These are phyloP conservation scores for Hirtodrosophila confusa DNA, from an alignment of 2,888 invertebrate genomes.

Conservation along the genomic window DNA sequence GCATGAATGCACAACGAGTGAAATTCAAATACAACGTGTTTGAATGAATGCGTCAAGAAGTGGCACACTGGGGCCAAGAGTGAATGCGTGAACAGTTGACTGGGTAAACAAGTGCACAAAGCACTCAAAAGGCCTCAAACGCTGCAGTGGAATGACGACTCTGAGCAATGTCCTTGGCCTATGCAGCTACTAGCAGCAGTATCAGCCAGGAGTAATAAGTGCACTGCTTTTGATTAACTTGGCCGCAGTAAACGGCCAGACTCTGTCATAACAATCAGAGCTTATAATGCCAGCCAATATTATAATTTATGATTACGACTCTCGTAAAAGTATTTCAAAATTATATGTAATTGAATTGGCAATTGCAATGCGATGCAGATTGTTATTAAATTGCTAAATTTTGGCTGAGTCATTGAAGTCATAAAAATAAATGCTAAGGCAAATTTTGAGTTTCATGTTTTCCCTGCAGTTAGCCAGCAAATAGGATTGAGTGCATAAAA, in stretches of 20 bases:
- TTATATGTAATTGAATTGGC: not conserved
- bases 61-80: conserved; percentile 37
- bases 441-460: too few species aligned
- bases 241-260: not conserved
- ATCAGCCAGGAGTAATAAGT: not conserved
- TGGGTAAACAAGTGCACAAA: conserved; percentile 47
- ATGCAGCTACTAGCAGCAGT: not conserved
- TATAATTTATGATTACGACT: not conserved
- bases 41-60: conserved; percentile 47
- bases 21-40: conserved; percentile 49
- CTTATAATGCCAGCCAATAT: conserved; percentile 16
- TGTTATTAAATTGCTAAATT: too few species aligned
- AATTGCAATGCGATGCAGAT: too few species aligned
- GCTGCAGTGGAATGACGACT: not conserved
- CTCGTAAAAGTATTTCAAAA: not conserved
- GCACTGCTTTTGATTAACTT: conserved; percentile 29
- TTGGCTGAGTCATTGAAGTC: too few species aligned
- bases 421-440: too few species aligned
- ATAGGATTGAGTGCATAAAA: not conserved
- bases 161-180: conserved; percentile 26
- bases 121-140: conserved; percentile 10
- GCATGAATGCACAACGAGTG: conserved; percentile 51
- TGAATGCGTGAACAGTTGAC: conserved; percentile 48
- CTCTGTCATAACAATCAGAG: conserved; percentile 24
- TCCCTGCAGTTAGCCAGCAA: too few species aligned